A percentile compares a stretch with the other conserved stretches of the same genome.
These are phyloP conservation scores for Pelmatolapia mariae DNA, from an alignment of 2,113 vertebrate species.

Conservation along the genomic window DNA sequence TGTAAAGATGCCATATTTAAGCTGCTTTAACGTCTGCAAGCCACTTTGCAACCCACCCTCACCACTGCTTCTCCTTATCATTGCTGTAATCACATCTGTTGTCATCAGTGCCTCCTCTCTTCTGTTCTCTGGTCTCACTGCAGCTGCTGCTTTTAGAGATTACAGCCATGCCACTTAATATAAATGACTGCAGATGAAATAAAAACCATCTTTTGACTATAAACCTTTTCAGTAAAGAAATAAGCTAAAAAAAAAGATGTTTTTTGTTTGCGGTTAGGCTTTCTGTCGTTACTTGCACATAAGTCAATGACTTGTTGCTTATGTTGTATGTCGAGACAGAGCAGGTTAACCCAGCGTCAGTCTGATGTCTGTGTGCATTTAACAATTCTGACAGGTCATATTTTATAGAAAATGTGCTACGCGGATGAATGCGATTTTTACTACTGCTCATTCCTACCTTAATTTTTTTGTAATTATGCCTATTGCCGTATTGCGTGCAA, in stretches of 20 bases:
- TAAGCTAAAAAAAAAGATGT: neutral
- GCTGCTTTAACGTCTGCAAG: neutral
- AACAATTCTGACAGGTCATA: neutral
- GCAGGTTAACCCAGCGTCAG: neutral
- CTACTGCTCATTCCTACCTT: neutral
- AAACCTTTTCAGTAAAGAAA: neutral
- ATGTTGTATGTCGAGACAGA: neutral
- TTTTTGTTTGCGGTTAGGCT: neutral
- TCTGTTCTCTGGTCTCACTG: neutral
- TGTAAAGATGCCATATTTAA: neutral
- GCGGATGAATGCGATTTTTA: neutral
- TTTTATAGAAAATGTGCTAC: neutral
- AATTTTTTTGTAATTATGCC: neutral
- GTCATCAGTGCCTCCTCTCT: neutral
- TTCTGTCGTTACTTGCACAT: neutral
- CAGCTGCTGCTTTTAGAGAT: neutral
- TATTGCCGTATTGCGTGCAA: neutral
- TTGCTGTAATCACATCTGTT: neutral
- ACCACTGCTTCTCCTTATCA: neutral
- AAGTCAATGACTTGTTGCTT: neutral
- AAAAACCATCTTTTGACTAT: neutral
- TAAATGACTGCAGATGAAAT: neutral
- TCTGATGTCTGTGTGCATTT: neutral
- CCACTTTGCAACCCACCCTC: neutral
- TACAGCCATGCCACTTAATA: neutral